These are phyloP conservation scores for Sphaeramia orbicularis DNA, from an alignment of 2,797 vertebrate species.

Conservation along the genomic window DNA sequence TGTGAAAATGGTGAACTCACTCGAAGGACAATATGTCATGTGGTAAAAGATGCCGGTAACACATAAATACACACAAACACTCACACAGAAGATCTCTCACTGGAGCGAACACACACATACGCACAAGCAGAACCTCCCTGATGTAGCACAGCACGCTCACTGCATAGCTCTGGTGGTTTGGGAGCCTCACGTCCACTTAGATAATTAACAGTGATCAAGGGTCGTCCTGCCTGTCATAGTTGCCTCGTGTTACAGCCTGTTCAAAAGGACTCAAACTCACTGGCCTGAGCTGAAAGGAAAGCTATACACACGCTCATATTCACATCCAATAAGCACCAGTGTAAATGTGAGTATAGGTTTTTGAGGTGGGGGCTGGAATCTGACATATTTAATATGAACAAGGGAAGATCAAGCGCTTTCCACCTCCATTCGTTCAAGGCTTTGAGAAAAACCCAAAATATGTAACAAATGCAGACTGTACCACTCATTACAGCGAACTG, in stretches of 20 bases:
- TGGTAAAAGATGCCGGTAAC: conserved; percentile 8
- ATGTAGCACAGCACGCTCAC: conserved; percentile 38
- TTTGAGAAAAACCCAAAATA: conserved; percentile 73
- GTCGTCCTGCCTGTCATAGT: conserved; percentile 80
- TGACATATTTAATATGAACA: conserved; percentile 82
- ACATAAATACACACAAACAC: conserved; percentile 29
- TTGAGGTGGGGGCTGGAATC: conserved; percentile 72
- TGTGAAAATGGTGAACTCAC: conserved; percentile 26
- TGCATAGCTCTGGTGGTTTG: conserved; percentile 68
- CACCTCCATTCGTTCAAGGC: conserved; percentile 64
- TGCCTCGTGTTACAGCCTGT: conserved; percentile 79
- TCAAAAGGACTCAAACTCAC: conserved; percentile 83
- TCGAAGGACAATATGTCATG: conserved; percentile 65
- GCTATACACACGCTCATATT: conserved; percentile 70
- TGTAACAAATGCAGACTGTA: conserved; percentile 32
- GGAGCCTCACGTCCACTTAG: conserved; percentile 80
- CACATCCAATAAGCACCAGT: conserved; percentile 79
- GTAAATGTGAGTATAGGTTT: conserved; percentile 67
- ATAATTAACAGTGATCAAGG: conserved; percentile 86
- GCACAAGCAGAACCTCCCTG: conserved; percentile 27
- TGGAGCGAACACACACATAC: conserved; percentile 30
- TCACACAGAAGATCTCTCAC: conserved; percentile 20
- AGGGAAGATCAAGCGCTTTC: conserved; percentile 80
- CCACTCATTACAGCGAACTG: conserved; percentile 18
- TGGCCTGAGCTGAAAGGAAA: conserved; percentile 83